Conservation (phyloP, 2,113 vertebrate species). For the Larimichthys crocea region DNA sequence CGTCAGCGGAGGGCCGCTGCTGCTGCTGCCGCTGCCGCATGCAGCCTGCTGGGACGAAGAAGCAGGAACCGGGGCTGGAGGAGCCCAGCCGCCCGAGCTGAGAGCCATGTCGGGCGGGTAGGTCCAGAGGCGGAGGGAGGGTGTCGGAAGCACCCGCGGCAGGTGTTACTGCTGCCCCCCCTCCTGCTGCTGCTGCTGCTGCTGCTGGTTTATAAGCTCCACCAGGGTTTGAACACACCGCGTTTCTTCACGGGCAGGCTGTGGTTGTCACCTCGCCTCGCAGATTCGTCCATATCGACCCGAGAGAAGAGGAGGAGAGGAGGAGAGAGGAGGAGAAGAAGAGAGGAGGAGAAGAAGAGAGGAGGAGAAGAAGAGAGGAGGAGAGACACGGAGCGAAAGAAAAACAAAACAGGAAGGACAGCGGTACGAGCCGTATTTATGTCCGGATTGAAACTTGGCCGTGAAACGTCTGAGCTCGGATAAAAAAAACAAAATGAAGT, state of each 20-base stretch:
- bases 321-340: no score
- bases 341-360: not conserved
- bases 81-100: constrained; percentile 84
- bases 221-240: constrained; percentile 10
- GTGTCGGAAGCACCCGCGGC: constrained; percentile 25
- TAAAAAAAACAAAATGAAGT: not conserved
- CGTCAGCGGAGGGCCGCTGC: constrained; percentile 45
- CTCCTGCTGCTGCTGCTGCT: not conserved
- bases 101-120: constrained; percentile 79
- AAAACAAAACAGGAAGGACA: constrained; percentile 84
- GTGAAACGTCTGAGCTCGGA: not conserved
- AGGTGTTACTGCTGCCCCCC: constrained; percentile 17
- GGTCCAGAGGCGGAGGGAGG: constrained; percentile 18
- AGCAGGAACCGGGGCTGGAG: constrained; percentile 67
- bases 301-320: not conserved
- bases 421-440: constrained; percentile 73
- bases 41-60: constrained; percentile 68
- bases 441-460: constrained; percentile 70
- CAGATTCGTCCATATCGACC: constrained; percentile 67
- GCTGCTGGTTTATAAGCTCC: constrained; percentile 41
- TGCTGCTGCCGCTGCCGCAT: constrained; percentile 34
- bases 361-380: no score
- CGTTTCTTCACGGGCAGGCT: constrained; percentile 42
- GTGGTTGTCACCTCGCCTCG: constrained; percentile 17
- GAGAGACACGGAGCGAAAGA: constrained; percentile 36